Percentiles rank a stretch among this genome's conserved stretches.
Conservation (phyloP, 2,888 invertebrate species). For the Ernsta delagoae region DNA sequence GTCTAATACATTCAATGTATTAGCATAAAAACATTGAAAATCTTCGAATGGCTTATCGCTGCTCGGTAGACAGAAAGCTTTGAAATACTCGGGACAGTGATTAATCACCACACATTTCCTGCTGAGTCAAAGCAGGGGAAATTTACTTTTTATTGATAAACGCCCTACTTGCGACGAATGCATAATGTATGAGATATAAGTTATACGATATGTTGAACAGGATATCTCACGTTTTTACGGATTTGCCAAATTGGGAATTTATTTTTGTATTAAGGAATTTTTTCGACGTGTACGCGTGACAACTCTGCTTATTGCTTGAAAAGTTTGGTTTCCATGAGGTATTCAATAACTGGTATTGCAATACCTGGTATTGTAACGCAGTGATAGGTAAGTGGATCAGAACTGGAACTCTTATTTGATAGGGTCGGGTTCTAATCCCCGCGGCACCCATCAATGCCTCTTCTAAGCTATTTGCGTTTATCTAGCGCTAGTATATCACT, state of each 20-base stretch:
- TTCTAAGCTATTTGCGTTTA: too few relatives aligned
- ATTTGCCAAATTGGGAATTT: background rate
- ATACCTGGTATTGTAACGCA: too few relatives aligned
- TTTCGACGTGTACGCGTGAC: too few relatives aligned
- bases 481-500: too few relatives aligned
- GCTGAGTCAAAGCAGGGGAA: slow-evolving; percentile 8
- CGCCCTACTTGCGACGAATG: slow-evolving; percentile 12
- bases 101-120: slow-evolving; percentile 22
- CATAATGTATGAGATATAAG: slow-evolving; percentile 18
- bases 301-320: too few relatives aligned
- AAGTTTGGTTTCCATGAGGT: too few relatives aligned
- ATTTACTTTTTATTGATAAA: slow-evolving; percentile 28
- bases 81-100: slow-evolving; percentile 31
- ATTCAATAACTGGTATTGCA: too few relatives aligned
- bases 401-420: too few relatives aligned
- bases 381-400: too few relatives aligned
- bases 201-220: background rate
- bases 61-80: slow-evolving; percentile 29
- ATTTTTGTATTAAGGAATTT: too few relatives aligned
- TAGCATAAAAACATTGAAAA: slow-evolving; percentile 33
- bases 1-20: slow-evolving; percentile 7
- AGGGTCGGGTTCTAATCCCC: too few relatives aligned
- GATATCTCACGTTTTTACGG: background rate
- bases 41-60: slow-evolving; percentile 24
- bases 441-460: too few relatives aligned